Conservation (phyloP, 35 echinoderm and acorn worm species). For the Heliocidaris erythrogramma region DNA sequence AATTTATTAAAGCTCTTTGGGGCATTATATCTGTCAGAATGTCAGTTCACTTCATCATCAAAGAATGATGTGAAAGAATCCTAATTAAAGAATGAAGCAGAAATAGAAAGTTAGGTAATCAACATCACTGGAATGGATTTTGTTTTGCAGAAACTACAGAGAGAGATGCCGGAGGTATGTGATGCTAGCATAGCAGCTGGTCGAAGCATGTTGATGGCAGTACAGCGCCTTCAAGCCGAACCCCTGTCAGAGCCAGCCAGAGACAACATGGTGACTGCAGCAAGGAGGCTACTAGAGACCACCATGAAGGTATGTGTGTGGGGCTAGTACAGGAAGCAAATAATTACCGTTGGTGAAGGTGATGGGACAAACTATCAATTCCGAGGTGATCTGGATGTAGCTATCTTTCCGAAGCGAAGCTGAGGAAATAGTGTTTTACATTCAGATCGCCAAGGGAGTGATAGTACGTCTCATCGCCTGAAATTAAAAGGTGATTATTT, state of each 20-base stretch:
- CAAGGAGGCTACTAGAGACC: conserved; percentile 62
- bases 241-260: conserved; percentile 52
- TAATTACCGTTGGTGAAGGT: no score
- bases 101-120: background rate
- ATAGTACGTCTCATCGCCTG: no score
- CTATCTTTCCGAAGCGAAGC: no score
- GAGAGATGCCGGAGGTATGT: conserved; percentile 71
- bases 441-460: no score
- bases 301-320: conserved; percentile 69
- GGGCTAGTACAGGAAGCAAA: no score
- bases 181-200: conserved; percentile 57
- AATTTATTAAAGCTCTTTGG: no score
- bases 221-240: conserved; percentile 66
- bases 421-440: no score
- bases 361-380: no score
- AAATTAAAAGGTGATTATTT: no score
- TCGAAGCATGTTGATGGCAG: conserved; percentile 66
- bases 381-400: no score
- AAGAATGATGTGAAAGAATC: background rate
- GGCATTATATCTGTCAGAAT: no score
- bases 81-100: background rate
- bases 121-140: background rate
- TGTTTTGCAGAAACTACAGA: conserved; percentile 49
- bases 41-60: background rate
- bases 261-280: conserved; percentile 72